phyloP scores from a whole-genome alignment of 2,113 vertebrate species.

The Eupsittula cactorum region DNA sequence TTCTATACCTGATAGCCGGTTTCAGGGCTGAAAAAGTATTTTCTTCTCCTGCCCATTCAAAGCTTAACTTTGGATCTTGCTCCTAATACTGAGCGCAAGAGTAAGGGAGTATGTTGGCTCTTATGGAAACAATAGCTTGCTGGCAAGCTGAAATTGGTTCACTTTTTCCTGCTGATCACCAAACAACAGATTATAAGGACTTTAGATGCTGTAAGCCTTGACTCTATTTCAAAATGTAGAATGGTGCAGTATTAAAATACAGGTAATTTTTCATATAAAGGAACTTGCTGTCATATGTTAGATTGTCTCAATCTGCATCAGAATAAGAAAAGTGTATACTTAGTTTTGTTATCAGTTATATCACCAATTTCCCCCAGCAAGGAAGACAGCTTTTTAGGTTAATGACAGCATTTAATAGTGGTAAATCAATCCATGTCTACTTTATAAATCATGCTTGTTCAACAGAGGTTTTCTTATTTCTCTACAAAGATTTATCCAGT shows the following conservation, averaged over 20 bases:
- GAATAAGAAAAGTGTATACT: not conserved
- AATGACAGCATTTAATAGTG: not conserved
- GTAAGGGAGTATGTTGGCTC: slow-evolving; percentile 1
- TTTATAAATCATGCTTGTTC: slow-evolving; percentile 5
- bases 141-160: not conserved
- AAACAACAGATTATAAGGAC: slow-evolving; percentile 15
- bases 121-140: not conserved
- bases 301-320: not conserved
- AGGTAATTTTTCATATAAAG: not conserved
- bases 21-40: not conserved
- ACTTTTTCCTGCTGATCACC: slow-evolving; percentile 41
- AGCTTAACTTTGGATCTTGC: not conserved
- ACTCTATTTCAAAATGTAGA: not conserved
- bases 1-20: not conserved
- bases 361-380: not conserved
- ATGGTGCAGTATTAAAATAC: not conserved
- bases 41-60: not conserved
- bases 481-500: not conserved
- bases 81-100: not conserved
- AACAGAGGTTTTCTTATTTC: slow-evolving; percentile 19
- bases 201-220: not conserved
- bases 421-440: not conserved
- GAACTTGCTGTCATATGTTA: not conserved
- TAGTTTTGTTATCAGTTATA: not conserved
- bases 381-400: not conserved